Base-by-base conservation (phyloP, 2,113 vertebrate species). In the Parotia lawesii region DNA sequence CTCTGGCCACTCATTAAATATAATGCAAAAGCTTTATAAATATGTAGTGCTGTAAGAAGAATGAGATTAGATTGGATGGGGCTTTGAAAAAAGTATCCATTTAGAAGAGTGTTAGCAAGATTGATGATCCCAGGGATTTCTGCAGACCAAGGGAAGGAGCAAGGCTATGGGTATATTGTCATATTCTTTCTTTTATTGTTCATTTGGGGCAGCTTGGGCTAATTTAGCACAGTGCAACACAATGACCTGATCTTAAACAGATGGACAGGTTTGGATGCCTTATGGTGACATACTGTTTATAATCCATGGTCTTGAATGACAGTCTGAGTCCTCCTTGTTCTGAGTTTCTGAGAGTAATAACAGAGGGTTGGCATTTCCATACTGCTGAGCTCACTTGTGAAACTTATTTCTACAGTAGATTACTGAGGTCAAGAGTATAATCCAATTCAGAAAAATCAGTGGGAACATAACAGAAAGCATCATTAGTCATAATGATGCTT, bases 21-120 rank as follows among this genome's bases (percentile, higher is more conserved):
- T 19, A 91, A 72, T 61, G 37, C 19, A 35, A 94, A 92, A 94
- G 10, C n/a, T 88, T 88, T 77, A 71, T 71, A 87, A 85, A 87
- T 42, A 48, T 31, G 44, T 57, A 25, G 28, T 60, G 37, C 51
- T 40, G 25, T 50, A 87, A 88, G 2, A 73, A 23, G 19, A 89
- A 47, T 56, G 51, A 91, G 75, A 95, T 90, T 91, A 90, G 69
- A 86, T 61, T 91, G 75, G 48, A 90, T 61, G 44, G 27, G 19
- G 21, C 44, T 83, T 90, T 83, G 73, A 64, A 74, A 93, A 92
- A 80, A 47, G 18, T 21, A 71, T 60, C 75, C 56, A 76, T 94
- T 79, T 69, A 71, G 82, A 83, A 77, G 54, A 71, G 37, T 45
- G 44, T 80, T 80, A 80, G 44, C 1, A 74, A 84, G 85, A 95